Evolutionary conservation across 2,113 vertebrate species (phyloP).

Genomic region (Hemichromis elongatus): DNA sequence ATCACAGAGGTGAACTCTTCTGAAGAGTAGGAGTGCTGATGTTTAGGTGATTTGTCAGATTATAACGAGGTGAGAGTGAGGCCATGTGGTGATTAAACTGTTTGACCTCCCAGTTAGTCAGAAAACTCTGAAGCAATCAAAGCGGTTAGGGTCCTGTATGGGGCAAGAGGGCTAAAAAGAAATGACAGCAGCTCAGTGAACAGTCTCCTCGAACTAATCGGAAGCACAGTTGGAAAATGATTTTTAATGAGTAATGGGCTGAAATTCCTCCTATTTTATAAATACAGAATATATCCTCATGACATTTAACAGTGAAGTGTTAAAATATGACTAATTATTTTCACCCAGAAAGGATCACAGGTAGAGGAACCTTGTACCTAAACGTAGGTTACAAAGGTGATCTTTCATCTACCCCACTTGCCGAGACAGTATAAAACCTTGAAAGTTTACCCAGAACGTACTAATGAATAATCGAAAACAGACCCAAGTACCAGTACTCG

Average conservation of each 20-base stretch:
- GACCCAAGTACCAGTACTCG: neutral
- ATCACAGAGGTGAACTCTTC: neutral
- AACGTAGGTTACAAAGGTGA: neutral
- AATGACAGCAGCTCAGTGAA: neutral
- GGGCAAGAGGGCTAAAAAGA: neutral
- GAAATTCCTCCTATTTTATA: neutral
- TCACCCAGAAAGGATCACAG: neutral
- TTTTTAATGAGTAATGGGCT: neutral
- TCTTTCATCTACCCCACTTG: neutral
- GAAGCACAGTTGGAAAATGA: neutral
- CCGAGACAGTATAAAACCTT: neutral
- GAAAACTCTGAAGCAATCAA: slow-evolving; percentile 17
- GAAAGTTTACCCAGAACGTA: neutral
- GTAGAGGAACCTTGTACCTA: neutral
- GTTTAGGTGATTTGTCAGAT: slow-evolving; percentile 17
- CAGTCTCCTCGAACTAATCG: neutral
- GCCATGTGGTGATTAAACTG: slow-evolving; percentile 20
- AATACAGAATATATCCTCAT: neutral
- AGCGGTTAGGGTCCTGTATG: neutral
- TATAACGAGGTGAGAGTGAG: slow-evolving; percentile 22
- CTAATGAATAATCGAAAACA: neutral
- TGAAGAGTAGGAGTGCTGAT: neutral
- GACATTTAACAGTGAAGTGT: neutral
- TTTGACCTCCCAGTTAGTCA: neutral
- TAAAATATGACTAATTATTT: neutral